Evolutionary conservation across 35 echinoderm and acorn worm genomes (phyloP), one percentile per base, ranked within the genome.

Genomic region (Strongylocentrotus purpuratus): DNA sequence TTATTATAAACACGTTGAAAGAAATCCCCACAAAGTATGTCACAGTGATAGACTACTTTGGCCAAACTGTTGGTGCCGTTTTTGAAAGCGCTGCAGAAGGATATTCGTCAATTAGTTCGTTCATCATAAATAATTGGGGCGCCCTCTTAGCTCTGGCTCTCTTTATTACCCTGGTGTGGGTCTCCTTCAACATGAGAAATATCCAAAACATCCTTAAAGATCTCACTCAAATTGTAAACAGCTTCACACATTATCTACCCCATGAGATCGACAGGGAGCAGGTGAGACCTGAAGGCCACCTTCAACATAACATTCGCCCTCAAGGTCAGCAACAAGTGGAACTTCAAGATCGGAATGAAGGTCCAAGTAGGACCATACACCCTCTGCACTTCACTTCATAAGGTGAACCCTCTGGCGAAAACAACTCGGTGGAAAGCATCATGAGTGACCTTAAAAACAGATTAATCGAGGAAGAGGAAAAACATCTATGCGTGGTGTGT

Each of bases 381-480:
- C 12, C 85, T 31, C 18, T 7, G 5, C 91, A 58, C 17, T 31
- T 46, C 91, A 58, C n/a, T 17, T 45, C 45, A 9, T 14, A 11
- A 2, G 46, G 90, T 45, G 46, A 92, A 7, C 11, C 91, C 14
- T 11, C 32, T 22, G 48, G 28, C n/a, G 48, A 2, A 31, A 58
- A 58, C 4, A 18, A 18, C 65, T 28, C 91, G 14, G 48, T 93
- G 9, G 91, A 93, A 58, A 25, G 28, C 48, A 11, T 93, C 22
- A 32, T 58, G 48, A 93, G 91, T 46, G n/a, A 93, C 46, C 91
- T 93, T 18, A 93, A 93, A n/a, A 33, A 93, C 48, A 47, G 48
- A 93, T 13, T 93, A 46, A 58, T 18, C 31, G 91, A 58, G 48
- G 91, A 93, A 58, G 13, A 48, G 45, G 91, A 93, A 12, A 47